Evolutionary conservation across 2,888 invertebrate species (phyloP).

Genomic region (Phalera bucephala): DNA sequence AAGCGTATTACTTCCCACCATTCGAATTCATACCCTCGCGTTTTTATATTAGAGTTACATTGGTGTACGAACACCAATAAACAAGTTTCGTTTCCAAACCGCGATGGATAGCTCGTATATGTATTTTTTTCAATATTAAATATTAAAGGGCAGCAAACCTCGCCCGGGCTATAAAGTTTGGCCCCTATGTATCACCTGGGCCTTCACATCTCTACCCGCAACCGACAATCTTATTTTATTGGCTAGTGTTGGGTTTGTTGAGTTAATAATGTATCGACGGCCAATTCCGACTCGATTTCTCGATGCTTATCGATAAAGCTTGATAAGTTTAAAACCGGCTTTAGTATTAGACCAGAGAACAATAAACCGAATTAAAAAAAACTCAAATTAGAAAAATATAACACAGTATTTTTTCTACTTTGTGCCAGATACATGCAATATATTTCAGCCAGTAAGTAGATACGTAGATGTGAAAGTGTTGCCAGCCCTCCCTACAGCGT

Average conservation of each 20-base stretch:
- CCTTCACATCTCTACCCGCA: slow-evolving; percentile 50
- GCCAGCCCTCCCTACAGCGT: slow-evolving; percentile 27
- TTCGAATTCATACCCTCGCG: slow-evolving; percentile 13
- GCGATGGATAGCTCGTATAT: slow-evolving; percentile 56
- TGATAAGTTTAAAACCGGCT: neutral
- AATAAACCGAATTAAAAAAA: neutral
- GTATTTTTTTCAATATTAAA: slow-evolving; percentile 66
- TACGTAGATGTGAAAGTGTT: neutral
- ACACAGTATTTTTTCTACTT: neutral
- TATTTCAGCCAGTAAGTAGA: neutral
- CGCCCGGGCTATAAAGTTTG: slow-evolving; percentile 70
- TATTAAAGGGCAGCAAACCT: slow-evolving; percentile 76
- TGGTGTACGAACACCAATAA: slow-evolving; percentile 44
- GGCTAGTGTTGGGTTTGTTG: slow-evolving; percentile 45
- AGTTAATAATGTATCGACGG: slow-evolving; percentile 35
- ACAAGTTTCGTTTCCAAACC: slow-evolving; percentile 54
- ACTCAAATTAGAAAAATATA: neutral
- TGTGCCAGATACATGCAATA: no score
- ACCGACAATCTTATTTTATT: slow-evolving; percentile 74
- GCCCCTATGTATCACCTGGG: slow-evolving; percentile 74
- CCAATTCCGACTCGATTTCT: slow-evolving; percentile 1
- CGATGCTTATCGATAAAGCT: neutral
- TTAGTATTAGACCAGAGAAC: neutral
- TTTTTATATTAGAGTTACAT: slow-evolving; percentile 28
- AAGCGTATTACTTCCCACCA: slow-evolving; percentile 6